Evolutionary conservation across 2,888 invertebrate genomes (phyloP).

Genomic region (Nebria salina): DNA sequence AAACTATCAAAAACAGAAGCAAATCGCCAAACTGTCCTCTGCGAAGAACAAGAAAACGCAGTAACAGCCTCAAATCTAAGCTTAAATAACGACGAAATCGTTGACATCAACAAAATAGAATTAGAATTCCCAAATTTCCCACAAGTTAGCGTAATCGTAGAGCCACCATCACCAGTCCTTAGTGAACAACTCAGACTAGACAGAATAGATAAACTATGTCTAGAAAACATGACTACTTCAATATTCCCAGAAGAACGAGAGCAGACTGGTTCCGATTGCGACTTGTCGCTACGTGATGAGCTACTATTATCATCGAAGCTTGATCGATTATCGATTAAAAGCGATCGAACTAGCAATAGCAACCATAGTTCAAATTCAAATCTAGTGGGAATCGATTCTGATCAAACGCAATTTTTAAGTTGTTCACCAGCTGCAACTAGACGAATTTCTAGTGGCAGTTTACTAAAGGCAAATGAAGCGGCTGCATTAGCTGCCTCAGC

Average conservation of each 20-base stretch:
- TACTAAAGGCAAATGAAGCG: slow-evolving; percentile 79
- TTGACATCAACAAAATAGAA: slow-evolving; percentile 9
- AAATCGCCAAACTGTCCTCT: slow-evolving; percentile 57
- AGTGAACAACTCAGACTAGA: slow-evolving; percentile 64
- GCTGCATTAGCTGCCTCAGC: slow-evolving; percentile 70
- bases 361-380: slow-evolving; percentile 68
- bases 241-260: slow-evolving; percentile 58
- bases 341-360: slow-evolving; percentile 57
- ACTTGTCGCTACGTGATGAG: slow-evolving; percentile 51
- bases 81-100: slow-evolving; percentile 43
- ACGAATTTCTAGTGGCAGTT: slow-evolving; percentile 90
- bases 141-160: slow-evolving; percentile 77
- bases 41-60: slow-evolving; percentile 56
- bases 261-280: slow-evolving; percentile 57
- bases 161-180: slow-evolving; percentile 78
- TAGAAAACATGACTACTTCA: slow-evolving; percentile 55
- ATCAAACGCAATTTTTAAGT: slow-evolving; percentile 72
- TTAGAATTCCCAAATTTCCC: slow-evolving; percentile 61
- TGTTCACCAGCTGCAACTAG: slow-evolving; percentile 87
- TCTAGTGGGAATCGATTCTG: slow-evolving; percentile 70
- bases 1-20: slow-evolving; percentile 62
- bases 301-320: slow-evolving; percentile 55
- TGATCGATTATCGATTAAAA: slow-evolving; percentile 58
- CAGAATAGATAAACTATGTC: slow-evolving; percentile 51
- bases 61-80: slow-evolving; percentile 49